Evolutionary conservation across 2,113 vertebrate genomes (phyloP), one percentile per base, ranked within the genome.

Genomic region (Neolamprologus ventralis): DNA sequence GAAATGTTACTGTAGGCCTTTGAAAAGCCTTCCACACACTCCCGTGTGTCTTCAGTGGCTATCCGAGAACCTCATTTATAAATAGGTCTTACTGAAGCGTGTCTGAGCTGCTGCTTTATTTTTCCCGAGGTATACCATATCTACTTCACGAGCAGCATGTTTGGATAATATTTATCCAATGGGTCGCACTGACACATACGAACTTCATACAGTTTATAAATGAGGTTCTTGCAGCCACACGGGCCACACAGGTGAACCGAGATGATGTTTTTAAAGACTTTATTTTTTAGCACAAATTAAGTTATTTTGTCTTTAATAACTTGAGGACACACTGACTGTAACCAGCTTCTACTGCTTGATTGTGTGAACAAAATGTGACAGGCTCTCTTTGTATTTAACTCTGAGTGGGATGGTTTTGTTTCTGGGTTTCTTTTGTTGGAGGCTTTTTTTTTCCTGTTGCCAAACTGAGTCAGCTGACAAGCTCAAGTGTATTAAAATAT

Each of bases 401-500:
- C 54, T 14, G 26, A 63, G 26, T 79, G 58, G 65, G 47, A 37
- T 5, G 7, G 35, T 26, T 85, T 87, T 37, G 37, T 86, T 89
- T 92, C 54, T 37, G n/a, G 57, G 65, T 84, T 89, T 88, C 40
- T 90, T 80, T 78, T 57, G 68, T 85, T 84, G 12, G 57, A 81
- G 90, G 89, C 86, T 79, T 9, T 71, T 88, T 65, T 88, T 85
- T 89, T 9, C 83, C 47, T 82, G 83, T 93, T 93, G 91, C 91
- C 89, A 90, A 91, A 94, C 55, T 65, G 84, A 93, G 68, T 88
- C 85, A 26, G 57, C 87, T 82, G 88, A 91, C 82, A 73, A 91
- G 90, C 80, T 92, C 75, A 86, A 90, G 33, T 86, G 71, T 90
- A 95, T 94, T 95, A 95, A 94, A 96, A 89, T 81, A 86, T 51